Evolutionary conservation across 2,113 vertebrate species (phyloP).

Genomic region (Gila orcuttii): DNA sequence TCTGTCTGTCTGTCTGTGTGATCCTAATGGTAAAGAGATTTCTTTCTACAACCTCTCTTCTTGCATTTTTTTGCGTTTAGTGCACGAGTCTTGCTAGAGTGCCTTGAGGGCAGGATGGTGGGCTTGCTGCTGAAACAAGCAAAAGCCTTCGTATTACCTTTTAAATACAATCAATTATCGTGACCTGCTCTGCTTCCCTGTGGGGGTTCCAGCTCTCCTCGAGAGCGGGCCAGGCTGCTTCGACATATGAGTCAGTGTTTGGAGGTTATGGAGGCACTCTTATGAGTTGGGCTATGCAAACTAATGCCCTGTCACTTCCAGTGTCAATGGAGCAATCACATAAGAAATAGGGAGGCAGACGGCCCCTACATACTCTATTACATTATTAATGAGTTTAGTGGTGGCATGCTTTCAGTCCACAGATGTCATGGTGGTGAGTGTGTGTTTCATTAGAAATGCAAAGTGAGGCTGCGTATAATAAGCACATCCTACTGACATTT

Average conservation of each 20-base stretch:
- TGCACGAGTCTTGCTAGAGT: background rate
- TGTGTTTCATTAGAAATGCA: constrained; percentile 1
- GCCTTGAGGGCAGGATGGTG: constrained; percentile 1
- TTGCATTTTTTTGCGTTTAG: background rate
- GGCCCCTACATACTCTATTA: background rate
- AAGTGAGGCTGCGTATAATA: background rate
- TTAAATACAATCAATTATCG: constrained; percentile 43
- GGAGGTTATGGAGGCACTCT: constrained; percentile 16
- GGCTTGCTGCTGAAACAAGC: constrained; percentile 32
- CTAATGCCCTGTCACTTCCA: constrained; percentile 30
- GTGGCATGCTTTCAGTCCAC: background rate
- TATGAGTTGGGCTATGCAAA: constrained; percentile 36
- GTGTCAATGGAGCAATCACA: constrained; percentile 11
- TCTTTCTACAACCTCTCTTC: background rate
- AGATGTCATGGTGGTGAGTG: constrained; percentile 3
- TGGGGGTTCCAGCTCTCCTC: constrained; percentile 25
- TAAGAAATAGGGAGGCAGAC: background rate
- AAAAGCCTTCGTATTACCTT: constrained; percentile 18
- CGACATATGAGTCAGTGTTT: constrained; percentile 36
- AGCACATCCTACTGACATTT: background rate
- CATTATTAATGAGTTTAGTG: constrained; percentile 6
- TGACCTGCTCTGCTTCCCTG: constrained; percentile 36
- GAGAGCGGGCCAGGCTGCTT: background rate
- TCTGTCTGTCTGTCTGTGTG: background rate
- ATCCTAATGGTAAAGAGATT: background rate